Conservation (phyloP, 2,888 invertebrate genomes). For the Galerucella calmariensis region DNA sequence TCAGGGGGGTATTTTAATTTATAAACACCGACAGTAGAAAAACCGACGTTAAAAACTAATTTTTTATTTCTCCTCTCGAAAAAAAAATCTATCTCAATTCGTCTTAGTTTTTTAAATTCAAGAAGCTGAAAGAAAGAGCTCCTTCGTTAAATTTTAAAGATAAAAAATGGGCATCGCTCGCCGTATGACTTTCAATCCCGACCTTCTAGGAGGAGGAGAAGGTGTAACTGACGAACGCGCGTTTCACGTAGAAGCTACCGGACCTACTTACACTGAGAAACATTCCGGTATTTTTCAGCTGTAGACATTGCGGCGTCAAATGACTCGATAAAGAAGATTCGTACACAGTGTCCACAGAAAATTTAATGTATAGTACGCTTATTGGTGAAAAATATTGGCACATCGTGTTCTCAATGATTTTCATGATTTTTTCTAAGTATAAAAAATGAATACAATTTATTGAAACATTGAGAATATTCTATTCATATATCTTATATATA, state of each 20-base stretch:
- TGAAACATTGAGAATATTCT: too few relatives aligned
- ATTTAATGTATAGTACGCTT: too few relatives aligned
- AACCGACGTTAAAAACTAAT: constrained; percentile 13
- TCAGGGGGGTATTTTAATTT: not conserved
- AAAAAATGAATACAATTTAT: too few relatives aligned
- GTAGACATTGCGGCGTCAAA: not conserved
- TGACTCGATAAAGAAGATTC: not conserved
- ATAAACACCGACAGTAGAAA: constrained; percentile 7
- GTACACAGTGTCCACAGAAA: too few relatives aligned
- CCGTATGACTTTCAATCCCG: constrained; percentile 39
- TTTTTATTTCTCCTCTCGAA: constrained; percentile 5
- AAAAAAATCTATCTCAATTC: constrained; percentile 26
- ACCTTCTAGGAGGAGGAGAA: constrained; percentile 34
- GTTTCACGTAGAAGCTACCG: constrained; percentile 39
- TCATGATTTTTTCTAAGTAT: too few relatives aligned
- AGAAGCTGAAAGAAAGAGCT: constrained; percentile 33
- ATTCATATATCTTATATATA: too few relatives aligned
- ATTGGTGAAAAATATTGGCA: too few relatives aligned
- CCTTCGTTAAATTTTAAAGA: constrained; percentile 33
- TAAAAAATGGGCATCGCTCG: constrained; percentile 30
- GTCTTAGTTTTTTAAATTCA: constrained; percentile 31
- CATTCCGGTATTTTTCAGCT: not conserved
- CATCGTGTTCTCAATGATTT: too few relatives aligned
- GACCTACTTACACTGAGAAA: constrained; percentile 41
- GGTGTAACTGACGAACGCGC: constrained; percentile 37